Conservation (phyloP, 2,797 vertebrate species). For the Characodon lateralis region DNA sequence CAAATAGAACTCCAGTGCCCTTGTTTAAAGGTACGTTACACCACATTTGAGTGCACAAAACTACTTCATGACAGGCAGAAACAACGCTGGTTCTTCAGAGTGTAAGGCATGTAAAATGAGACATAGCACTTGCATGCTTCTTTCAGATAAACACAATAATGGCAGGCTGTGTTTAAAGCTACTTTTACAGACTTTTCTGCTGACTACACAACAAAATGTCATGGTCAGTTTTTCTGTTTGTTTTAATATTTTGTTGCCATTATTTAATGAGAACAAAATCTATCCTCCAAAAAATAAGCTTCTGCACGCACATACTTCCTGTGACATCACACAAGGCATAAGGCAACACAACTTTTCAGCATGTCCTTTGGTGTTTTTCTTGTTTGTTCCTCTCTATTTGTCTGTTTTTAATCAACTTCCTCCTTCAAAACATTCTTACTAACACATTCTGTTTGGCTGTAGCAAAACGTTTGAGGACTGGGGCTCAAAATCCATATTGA, state of each 20-base stretch:
- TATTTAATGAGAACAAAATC: not conserved
- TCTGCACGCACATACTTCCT: not conserved
- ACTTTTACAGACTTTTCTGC: not conserved
- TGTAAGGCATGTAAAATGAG: conserved; percentile 49
- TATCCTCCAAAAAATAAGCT: not conserved
- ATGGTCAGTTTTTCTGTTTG: not conserved
- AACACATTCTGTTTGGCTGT: not conserved
- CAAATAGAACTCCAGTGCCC: conserved; percentile 52
- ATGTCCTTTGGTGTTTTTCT: not conserved
- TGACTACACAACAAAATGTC: not conserved
- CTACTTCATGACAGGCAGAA: conserved; percentile 13
- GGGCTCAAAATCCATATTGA: too few relatives aligned
- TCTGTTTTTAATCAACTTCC: not conserved
- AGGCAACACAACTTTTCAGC: not conserved
- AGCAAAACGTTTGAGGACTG: not conserved
- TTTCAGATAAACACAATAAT: conserved; percentile 37
- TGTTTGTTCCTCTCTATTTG: not conserved
- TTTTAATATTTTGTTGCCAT: not conserved
- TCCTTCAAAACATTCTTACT: not conserved
- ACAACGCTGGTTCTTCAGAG: conserved; percentile 35
- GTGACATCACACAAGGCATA: not conserved
- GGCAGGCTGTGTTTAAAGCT: conserved; percentile 30
- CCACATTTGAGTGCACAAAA: conserved; percentile 27
- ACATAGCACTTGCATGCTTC: conserved; percentile 23
- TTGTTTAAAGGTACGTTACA: conserved; percentile 61